Conservation (phyloP, 92 coral and sea anemone genomes). For the Metridium senile region DNA sequence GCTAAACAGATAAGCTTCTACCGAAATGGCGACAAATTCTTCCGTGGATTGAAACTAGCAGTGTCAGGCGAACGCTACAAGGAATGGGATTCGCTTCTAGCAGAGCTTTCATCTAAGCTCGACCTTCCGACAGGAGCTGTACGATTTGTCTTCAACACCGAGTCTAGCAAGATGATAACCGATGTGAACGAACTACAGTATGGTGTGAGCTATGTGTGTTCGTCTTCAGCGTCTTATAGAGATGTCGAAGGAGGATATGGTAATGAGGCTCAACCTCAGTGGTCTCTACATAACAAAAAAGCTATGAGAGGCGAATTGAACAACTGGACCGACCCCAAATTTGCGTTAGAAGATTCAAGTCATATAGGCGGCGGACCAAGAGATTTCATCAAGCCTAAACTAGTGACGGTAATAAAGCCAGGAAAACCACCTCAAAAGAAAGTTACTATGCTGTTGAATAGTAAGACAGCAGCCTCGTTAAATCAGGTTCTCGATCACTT, state of each 20-base stretch:
- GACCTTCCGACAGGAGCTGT: constrained; percentile 94
- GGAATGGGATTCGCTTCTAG: constrained; percentile 86
- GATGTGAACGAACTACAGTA: constrained; percentile 87
- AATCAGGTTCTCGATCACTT: constrained; percentile 96
- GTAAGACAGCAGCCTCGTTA: constrained; percentile 86
- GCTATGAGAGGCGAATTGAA: constrained; percentile 40
- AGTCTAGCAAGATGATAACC: constrained; percentile 72
- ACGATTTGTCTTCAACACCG: constrained; percentile 78
- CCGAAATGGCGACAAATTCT: constrained; percentile 95
- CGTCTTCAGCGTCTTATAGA: constrained; percentile 63
- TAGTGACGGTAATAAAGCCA: constrained; percentile 92
- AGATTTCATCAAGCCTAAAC: constrained; percentile 94
- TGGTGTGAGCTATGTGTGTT: constrained; percentile 88
- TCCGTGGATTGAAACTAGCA: constrained; percentile 89
- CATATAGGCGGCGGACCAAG: constrained; percentile 43
- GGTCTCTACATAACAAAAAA: constrained; percentile 73
- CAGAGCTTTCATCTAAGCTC: constrained; percentile 87
- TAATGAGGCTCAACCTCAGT: constrained; percentile 43
- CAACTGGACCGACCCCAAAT: constrained; percentile 37
- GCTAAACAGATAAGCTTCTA: constrained; percentile 98
- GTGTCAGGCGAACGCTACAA: constrained; percentile 96
- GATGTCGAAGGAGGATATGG: constrained; percentile 89
- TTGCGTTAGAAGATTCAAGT: background rate
- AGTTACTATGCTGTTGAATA: constrained; percentile 97
- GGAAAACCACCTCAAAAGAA: constrained; percentile 99